A percentile compares a stretch with the other conserved stretches of the same genome.
phyloP scores from a whole-genome alignment of 2,888 invertebrate species.

The Cylloceria caligata region DNA sequence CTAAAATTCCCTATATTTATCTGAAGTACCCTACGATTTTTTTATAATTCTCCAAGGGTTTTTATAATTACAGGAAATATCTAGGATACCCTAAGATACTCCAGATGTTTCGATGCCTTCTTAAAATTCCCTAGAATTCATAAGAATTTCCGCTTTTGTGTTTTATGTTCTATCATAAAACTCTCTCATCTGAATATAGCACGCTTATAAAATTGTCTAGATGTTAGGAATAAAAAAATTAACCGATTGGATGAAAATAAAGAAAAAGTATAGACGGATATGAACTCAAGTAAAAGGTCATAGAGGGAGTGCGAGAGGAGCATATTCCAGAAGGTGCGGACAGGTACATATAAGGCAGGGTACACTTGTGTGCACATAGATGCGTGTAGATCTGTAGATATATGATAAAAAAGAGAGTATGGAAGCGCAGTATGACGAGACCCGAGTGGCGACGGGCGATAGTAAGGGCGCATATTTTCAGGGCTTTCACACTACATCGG shows the following conservation, averaged over 20 bases:
- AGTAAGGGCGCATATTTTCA: constrained; percentile 73
- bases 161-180: too few relatives aligned
- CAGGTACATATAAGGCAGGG: constrained; percentile 27
- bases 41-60: too few relatives aligned
- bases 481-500: constrained; percentile 71
- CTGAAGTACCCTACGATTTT: too few relatives aligned
- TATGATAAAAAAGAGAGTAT: not conserved
- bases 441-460: constrained; percentile 49
- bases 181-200: constrained; percentile 15
- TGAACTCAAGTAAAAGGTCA: constrained; percentile 20
- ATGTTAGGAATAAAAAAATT: constrained; percentile 55
- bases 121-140: too few relatives aligned
- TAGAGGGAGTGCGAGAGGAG: constrained; percentile 15
- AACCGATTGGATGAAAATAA: constrained; percentile 12
- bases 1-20: too few relatives aligned
- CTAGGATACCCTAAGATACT: too few relatives aligned
- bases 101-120: too few relatives aligned
- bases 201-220: constrained; percentile 71
- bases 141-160: too few relatives aligned
- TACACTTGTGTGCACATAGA: not conserved
- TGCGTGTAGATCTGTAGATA: not conserved
- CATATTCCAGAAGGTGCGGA: constrained; percentile 36
- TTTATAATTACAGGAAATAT: too few relatives aligned
- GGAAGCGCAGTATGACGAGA: constrained; percentile 58
- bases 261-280: constrained; percentile 60